phyloP scores from a whole-genome alignment of 2,888 invertebrate species.

The Ophion costatus region DNA sequence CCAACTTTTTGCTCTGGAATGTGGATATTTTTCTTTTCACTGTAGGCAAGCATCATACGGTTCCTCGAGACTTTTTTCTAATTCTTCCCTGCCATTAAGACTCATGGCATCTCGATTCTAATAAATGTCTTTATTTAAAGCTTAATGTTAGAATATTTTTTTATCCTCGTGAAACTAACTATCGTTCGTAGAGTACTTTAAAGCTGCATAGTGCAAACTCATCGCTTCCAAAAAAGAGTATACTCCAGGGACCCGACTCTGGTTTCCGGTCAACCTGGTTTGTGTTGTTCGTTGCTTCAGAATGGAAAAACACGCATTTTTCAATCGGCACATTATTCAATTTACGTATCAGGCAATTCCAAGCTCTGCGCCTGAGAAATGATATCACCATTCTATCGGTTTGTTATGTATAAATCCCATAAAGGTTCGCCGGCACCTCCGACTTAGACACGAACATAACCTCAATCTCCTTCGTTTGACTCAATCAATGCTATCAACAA shows the following conservation, averaged over 20 bases:
- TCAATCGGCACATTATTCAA: not conserved
- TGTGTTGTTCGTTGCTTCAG: not conserved
- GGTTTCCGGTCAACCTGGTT: not conserved
- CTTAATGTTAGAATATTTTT: not conserved
- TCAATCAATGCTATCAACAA: not conserved
- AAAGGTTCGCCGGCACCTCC: conserved; percentile 40
- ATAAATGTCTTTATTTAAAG: not conserved
- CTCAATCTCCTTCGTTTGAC: conserved; percentile 25
- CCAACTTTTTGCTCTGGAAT: no score
- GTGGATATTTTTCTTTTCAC: no score
- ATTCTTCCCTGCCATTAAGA: not conserved
- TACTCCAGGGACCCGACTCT: conserved; percentile 84
- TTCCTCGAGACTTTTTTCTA: no score
- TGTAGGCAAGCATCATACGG: no score
- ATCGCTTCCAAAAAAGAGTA: conserved; percentile 95
- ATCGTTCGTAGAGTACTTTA: conserved; percentile 87
- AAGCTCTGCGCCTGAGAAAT: conserved; percentile 38
- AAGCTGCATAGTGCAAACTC: conserved; percentile 91
- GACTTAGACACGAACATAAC: conserved; percentile 39
- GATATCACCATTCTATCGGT: conserved; percentile 40
- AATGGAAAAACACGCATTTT: not conserved
- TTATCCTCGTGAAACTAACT: conserved; percentile 84
- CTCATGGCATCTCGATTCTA: not conserved
- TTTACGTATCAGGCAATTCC: conserved; percentile 31
- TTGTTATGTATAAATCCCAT: conserved; percentile 38